These are phyloP conservation scores for Ectropis crepuscularia DNA, from an alignment of 2,888 invertebrate species.

Conservation along the genomic window DNA sequence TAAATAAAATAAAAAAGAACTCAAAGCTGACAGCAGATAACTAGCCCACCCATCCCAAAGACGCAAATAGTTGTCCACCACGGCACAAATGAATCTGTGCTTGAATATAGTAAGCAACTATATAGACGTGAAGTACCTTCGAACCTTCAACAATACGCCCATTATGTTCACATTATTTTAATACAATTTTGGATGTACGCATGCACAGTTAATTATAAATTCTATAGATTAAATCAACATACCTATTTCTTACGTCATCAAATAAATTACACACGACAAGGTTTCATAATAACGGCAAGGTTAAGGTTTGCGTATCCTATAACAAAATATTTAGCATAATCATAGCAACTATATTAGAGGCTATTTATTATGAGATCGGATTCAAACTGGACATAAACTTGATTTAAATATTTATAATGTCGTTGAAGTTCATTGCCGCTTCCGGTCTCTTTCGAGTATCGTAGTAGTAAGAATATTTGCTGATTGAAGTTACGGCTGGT, in stretches of 20 bases:
- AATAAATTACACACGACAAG: neutral
- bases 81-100: too few species aligned
- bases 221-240: neutral
- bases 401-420: neutral
- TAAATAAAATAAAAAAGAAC: too few species aligned
- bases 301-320: conserved; percentile 1
- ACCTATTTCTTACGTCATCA: neutral
- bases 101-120: too few species aligned
- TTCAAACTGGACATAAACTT: neutral
- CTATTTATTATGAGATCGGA: neutral
- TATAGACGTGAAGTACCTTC: too few species aligned
- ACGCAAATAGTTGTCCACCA: too few species aligned
- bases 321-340: conserved; percentile 1
- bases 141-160: too few species aligned
- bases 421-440: conserved; percentile 1
- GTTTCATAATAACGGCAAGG: conserved; percentile 2
- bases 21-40: too few species aligned
- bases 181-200: too few species aligned
- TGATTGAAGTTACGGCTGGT: too few species aligned
- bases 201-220: neutral
- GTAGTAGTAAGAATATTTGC: neutral
- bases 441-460: neutral
- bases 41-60: too few species aligned
- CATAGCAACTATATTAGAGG: neutral
- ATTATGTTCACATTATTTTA: too few species aligned